Evolutionary conservation across 1,140 invertebrate genomes (phyloP), one percentile per base, ranked within the genome.

Genomic region (Heliconius congener): DNA sequence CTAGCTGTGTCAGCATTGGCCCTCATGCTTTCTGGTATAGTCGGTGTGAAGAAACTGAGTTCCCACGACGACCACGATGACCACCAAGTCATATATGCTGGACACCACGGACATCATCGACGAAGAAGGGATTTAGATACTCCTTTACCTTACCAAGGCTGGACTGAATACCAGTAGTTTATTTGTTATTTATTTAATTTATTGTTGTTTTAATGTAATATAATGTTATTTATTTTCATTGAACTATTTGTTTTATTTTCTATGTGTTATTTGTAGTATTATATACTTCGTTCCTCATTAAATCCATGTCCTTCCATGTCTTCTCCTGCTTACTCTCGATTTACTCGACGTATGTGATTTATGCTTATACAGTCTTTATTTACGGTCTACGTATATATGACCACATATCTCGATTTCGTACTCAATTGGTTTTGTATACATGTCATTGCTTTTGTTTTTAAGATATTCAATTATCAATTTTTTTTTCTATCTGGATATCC

Each of bases 81-180:
- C 19, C 96, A 97, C 84, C 96, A 96, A 81, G 96, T 97, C n/a
- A 96, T 97, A 52, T 97, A 97, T 84, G 96, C 96, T 34, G 93
- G 95, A 77, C 94, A 95, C 34, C 96, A 96, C 81, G 96, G 96
- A 74, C 96, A 97, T 83, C 95, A 96, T 57, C 90, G 96, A 66
- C 95, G 95, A 84, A 95, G 95, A 83, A 88, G 95, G 74, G 92
- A 95, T 74, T 19, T 85, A 8, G 78, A 89, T 37, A 90, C 90
- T 1, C 91, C 93, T 0, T 85, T 95, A 57, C 96, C 97, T 0
- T 97, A 97, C 88, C 91, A 95, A 81, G 96, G 95, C 66, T 96
- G 96, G 95, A 85, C 80, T 34, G 86, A 94, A 42, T 93, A 94
- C 39, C 71, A 83, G 30, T 82, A 78, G 55, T 74, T 71, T 52